These are phyloP conservation scores for Aquatica leii DNA, from an alignment of 2,888 invertebrate species.

Conservation along the genomic window DNA sequence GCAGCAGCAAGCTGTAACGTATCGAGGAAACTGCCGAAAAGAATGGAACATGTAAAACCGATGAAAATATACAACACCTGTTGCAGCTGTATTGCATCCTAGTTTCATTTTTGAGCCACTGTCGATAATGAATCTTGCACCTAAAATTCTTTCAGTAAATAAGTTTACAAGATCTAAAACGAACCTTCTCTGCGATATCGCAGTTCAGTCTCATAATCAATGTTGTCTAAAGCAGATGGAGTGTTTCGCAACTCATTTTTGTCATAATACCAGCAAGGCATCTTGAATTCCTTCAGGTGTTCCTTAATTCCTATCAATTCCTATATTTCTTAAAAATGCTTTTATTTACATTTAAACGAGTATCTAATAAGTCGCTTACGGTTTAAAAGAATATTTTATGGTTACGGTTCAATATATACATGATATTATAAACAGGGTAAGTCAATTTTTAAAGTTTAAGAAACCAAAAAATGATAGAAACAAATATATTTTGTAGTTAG, in stretches of 20 bases:
- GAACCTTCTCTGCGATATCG: conserved; percentile 91
- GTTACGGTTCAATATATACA: no score
- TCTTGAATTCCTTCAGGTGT: no score
- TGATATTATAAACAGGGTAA: no score
- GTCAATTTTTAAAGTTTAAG: no score
- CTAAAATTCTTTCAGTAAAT: no score
- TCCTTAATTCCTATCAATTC: no score
- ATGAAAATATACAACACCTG: conserved; percentile 98
- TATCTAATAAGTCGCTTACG: background rate
- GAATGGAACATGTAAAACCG: conserved; percentile 99
- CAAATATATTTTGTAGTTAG: no score
- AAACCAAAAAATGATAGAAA: no score
- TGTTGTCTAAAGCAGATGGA: conserved; percentile 89
- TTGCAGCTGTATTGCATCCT: conserved; percentile 96
- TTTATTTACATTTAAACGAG: background rate
- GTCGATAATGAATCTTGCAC: conserved; percentile 95
- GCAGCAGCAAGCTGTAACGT: conserved; percentile 96
- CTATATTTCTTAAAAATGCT: background rate
- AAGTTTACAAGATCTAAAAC: no score
- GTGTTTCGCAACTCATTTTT: conserved; percentile 88
- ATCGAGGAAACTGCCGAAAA: conserved; percentile 94
- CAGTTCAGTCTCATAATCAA: conserved; percentile 87
- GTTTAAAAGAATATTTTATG: no score
- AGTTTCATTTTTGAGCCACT: conserved; percentile 92
- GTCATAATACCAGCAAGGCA: conserved; percentile 99